phyloP scores from a whole-genome alignment of 2,888 invertebrate genomes.

The Mactromeris polynyma region DNA sequence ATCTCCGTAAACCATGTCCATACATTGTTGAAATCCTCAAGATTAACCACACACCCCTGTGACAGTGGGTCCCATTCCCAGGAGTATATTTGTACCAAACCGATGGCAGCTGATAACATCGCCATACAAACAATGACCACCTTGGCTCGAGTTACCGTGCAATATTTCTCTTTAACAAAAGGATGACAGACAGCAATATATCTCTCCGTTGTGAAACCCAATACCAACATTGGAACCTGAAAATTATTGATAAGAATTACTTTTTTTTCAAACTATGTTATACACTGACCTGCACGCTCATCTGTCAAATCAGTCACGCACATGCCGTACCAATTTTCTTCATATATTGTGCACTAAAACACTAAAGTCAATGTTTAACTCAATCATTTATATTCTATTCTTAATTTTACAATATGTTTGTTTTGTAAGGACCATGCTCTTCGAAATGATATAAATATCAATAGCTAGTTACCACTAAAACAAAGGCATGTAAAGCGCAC shows the following conservation, averaged over 20 bases:
- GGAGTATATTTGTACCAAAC: conserved; percentile 82
- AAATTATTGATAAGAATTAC: neutral
- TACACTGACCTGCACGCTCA: too few species aligned
- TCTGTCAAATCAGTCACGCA: too few species aligned
- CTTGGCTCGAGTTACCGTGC: conserved; percentile 83
- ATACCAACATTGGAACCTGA: conserved; percentile 84
- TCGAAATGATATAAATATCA: too few species aligned
- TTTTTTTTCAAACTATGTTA: too few species aligned
- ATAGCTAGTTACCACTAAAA: too few species aligned
- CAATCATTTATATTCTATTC: too few species aligned
- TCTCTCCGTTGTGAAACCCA: conserved; percentile 86
- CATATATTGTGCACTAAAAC: too few species aligned
- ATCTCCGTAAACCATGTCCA: conserved; percentile 86
- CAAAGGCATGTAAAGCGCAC: too few species aligned
- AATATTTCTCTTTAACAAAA: conserved; percentile 84
- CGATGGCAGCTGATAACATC: conserved; percentile 72
- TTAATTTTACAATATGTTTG: too few species aligned
- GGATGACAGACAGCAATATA: conserved; percentile 86
- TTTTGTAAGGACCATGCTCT: too few species aligned
- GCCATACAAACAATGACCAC: conserved; percentile 79
- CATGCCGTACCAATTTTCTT: too few species aligned
- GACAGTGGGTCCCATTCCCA: conserved; percentile 80
- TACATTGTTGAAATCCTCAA: conserved; percentile 74
- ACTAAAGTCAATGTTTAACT: too few species aligned
- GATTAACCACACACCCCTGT: conserved; percentile 77